Conservation (phyloP, 2,797 vertebrate genomes). For the Zalophus californianus region DNA sequence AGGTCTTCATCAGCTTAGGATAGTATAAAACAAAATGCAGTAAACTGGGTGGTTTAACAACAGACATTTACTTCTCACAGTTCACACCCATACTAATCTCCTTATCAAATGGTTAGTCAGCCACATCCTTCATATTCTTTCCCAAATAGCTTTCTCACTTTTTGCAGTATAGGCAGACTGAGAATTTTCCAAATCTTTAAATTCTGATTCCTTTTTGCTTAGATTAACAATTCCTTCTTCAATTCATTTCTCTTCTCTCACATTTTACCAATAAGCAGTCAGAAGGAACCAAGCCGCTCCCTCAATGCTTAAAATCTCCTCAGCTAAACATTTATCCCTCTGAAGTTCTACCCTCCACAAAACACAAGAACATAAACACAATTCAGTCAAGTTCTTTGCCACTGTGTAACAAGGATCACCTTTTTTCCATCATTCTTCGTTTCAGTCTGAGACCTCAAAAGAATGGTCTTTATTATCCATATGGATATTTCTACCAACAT, state of each 20-base stretch:
- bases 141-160: neutral
- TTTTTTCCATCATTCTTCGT: neutral
- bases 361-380: neutral
- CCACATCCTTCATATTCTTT: neutral
- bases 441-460: neutral
- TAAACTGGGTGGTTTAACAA: neutral
- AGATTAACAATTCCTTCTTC: neutral
- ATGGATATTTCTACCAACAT: neutral
- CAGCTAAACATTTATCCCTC: neutral
- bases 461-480: neutral
- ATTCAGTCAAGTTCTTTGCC: neutral
- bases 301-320: neutral
- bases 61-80: neutral
- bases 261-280: neutral
- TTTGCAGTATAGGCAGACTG: neutral
- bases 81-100: neutral
- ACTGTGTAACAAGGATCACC: neutral
- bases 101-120: neutral
- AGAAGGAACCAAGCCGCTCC: neutral
- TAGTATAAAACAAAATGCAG: neutral
- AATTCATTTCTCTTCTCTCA: neutral
- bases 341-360: neutral
- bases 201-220: neutral
- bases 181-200: neutral
- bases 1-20: neutral